Base-by-base conservation (phyloP, 1,140 invertebrate species). In the Stegodyphus mimosarum region DNA sequence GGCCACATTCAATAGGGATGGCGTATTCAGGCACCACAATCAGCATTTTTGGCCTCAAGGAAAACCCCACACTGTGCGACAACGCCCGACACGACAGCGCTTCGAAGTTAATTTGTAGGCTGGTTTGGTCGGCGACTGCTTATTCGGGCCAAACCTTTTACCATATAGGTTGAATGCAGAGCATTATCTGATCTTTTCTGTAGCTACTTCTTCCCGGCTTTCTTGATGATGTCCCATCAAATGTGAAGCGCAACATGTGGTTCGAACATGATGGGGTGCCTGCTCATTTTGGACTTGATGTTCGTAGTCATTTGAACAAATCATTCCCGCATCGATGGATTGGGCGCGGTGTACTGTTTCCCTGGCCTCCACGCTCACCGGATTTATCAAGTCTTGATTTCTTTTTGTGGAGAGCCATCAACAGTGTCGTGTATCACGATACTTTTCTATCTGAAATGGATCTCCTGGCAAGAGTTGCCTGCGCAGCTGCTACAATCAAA, bases 201-300 rank as follows among this genome's bases (percentile, higher is more conserved):
- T n/a, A n/a, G n/a, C 64, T 9, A 18, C 7, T 18, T 67, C 64
- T 7, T 67, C 64, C 64, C 64, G 64, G 7, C 6, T 67, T 67
- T 7, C 64, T 67, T 67, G 64, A 67, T n/a, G 64, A 67, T 67
- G 64, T 67, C n/a, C 64, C 64, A 67, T n/a, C 6, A 67, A 67
- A 67, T 17, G 10, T 18, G 64, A 67, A 67, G 64, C 64, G n/a
- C n/a, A 17, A 67, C 64, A 67, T 17, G 64, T 67, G 64, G 6
- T 67, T 67, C 64, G 6, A 67, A 17, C 64, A 67, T 67, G n/a
- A 67, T 67, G n/a, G n/a, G n/a, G 64, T n/a, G 64, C n/a, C n/a
- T 7, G 64, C 64, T 67, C 7, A 13, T 67, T 67, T 67, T 55
- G 7, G 13, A 55, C 53, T 55, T 7, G 53, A 7, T 55, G 53